A percentile compares a stretch with the other conserved stretches of the same genome.
phyloP scores from a whole-genome alignment of 2,113 vertebrate genomes.

The Piprites chloris region DNA sequence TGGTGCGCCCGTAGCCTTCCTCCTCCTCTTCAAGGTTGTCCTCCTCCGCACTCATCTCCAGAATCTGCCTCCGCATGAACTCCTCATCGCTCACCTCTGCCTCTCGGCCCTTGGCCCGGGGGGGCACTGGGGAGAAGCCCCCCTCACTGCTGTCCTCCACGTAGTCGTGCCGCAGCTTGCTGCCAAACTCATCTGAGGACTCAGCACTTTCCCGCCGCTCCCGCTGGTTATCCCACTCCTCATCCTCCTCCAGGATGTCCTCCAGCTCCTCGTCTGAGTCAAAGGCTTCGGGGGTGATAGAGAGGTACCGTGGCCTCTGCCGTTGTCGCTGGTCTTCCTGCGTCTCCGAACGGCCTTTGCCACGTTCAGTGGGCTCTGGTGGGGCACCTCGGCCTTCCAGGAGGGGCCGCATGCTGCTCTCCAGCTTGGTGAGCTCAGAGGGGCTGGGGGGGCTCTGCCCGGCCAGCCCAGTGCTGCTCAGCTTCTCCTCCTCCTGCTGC shows the following conservation, averaged over 20 bases:
- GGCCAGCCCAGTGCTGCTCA: slow-evolving; percentile 82
- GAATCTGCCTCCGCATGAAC: slow-evolving; percentile 94
- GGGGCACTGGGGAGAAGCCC: slow-evolving; percentile 87
- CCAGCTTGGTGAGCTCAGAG: slow-evolving; percentile 90
- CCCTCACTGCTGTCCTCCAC: slow-evolving; percentile 97
- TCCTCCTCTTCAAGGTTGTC: slow-evolving; percentile 87
- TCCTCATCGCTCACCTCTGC: slow-evolving; percentile 88
- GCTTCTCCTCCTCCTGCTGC: slow-evolving; percentile 88
- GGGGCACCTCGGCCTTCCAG: slow-evolving; percentile 78
- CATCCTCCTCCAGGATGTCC: slow-evolving; percentile 91
- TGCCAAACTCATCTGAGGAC: slow-evolving; percentile 93
- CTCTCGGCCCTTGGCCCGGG: slow-evolving; percentile 78
- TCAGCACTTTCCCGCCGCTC: slow-evolving; percentile 80
- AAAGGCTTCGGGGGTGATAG: slow-evolving; percentile 87
- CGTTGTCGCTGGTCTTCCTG: slow-evolving; percentile 80
- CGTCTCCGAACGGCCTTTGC: slow-evolving; percentile 64
- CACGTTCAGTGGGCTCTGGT: slow-evolving; percentile 41
- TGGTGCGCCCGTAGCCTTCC: slow-evolving; percentile 70
- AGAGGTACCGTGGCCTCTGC: slow-evolving; percentile 88
- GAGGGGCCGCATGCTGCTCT: slow-evolving; percentile 87
- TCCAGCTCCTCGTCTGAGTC: slow-evolving; percentile 92
- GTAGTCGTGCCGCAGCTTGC: slow-evolving; percentile 92
- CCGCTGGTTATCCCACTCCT: slow-evolving; percentile 85
- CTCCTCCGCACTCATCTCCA: slow-evolving; percentile 98
- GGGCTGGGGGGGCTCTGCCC: slow-evolving; percentile 84